Evolutionary conservation across 2,113 vertebrate species (phyloP), one percentile per base, ranked within the genome.

Genomic region (Toxotes jaculatrix): DNA sequence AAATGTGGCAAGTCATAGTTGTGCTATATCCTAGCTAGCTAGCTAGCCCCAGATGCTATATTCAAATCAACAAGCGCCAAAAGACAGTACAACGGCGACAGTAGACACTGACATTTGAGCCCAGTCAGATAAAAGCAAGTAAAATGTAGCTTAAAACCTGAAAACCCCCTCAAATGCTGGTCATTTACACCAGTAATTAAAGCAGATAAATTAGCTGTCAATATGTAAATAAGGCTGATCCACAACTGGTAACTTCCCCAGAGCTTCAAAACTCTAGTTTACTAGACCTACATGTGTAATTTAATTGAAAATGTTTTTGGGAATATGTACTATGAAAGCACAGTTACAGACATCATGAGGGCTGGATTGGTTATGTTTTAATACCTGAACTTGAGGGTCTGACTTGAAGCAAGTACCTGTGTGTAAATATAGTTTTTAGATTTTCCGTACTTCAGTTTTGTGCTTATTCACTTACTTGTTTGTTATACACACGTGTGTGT

Each of bases 1-100:
- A 40, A 49, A 65, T 60, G 21, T 62, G 76, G n/a, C 70, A 40
- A 85, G 68, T 87, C 80, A 79, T 55, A 47, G 70, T 57, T 73
- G 31, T 23, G 77, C 71, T 71, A 56, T 32, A 11, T 23, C 14
- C 9, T 13, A 72, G 78, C 65, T 84, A 73, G 53, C 70, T 79
- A 68, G 61, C 56, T 55, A 64, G 82, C 63, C 7, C 1, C 2
- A 27, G 38, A 53, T 60, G 66, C 72, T 62, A 63, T 17, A 43
- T 83, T 79, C 73, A 87, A 83, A 76, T 51, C 17, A 72, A 34
- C 53, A 81, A 90, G 79, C 87, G 91, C 83, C 71, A 89, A 89
- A 89, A 62, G 57, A 16, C 11, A 67, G 12, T 21, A 1, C 9
- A n/a, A 1, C 40, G 31, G 16, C 7, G 17, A 23, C 27, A 17